These are phyloP conservation scores for cat (Felis catus) DNA, from an alignment of 2,113 vertebrate species.

Conservation along the genomic window F.catus_Fca126_mat1.0 CM031425.1:47218501-47219000, in stretches of 20 bases:
- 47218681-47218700: background rate
- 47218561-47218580: background rate
- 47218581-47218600: background rate
- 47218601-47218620: background rate
- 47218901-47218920: background rate
- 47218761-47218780: background rate
- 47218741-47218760: constrained; percentile 11
- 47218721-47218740: background rate
- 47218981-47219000: constrained; percentile 36
- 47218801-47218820: background rate
- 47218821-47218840: background rate
- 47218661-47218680: background rate
- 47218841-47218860: background rate
- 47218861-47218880: background rate
- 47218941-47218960: background rate
- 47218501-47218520: background rate
- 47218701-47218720: background rate
- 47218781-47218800: background rate
- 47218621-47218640: background rate
- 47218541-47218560: background rate
- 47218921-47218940: background rate
- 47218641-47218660: background rate
- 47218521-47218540: background rate
- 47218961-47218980: constrained; percentile 31
- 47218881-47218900: background rate